phyloP scores from a whole-genome alignment of 2,113 vertebrate species.

The Illadopsis cleaveri region DNA sequence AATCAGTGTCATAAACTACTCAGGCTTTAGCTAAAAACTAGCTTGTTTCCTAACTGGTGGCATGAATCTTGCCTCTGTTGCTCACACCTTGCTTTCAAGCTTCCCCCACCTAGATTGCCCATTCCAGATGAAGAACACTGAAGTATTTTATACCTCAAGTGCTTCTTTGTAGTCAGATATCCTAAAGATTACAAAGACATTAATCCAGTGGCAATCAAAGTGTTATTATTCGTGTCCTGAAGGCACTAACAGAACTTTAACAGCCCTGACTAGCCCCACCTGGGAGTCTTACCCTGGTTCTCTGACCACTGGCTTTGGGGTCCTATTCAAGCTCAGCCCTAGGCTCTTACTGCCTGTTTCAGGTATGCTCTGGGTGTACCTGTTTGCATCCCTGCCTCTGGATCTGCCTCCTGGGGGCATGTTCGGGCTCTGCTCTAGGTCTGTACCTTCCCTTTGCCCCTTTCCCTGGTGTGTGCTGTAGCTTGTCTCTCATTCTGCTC shows the following conservation, averaged over 20 bases:
- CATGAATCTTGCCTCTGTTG: not conserved
- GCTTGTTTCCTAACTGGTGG: not conserved
- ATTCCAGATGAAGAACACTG: not conserved
- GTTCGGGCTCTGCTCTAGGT: not conserved
- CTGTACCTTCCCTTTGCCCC: not conserved
- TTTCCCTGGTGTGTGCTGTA: fast-evolving
- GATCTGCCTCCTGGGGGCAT: not conserved
- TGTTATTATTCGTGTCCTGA: not conserved
- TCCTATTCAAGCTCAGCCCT: not conserved
- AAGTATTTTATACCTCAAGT: not conserved
- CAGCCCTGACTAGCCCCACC: not conserved
- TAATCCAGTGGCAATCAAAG: not conserved
- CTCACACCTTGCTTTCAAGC: not conserved
- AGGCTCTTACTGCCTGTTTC: fast-evolving
- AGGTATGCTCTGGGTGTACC: fast-evolving
- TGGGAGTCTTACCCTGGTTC: not conserved
- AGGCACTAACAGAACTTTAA: not conserved
- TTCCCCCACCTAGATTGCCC: not conserved
- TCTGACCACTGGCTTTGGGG: not conserved
- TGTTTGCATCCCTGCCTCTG: fast-evolving
- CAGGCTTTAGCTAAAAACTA: not conserved
- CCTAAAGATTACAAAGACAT: not conserved
- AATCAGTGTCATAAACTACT: not conserved
- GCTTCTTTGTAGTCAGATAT: not conserved
- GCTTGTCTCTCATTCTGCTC: not conserved